phyloP scores from a whole-genome alignment of 2,888 invertebrate genomes.

The Caenorhabditis japonica region DNA sequence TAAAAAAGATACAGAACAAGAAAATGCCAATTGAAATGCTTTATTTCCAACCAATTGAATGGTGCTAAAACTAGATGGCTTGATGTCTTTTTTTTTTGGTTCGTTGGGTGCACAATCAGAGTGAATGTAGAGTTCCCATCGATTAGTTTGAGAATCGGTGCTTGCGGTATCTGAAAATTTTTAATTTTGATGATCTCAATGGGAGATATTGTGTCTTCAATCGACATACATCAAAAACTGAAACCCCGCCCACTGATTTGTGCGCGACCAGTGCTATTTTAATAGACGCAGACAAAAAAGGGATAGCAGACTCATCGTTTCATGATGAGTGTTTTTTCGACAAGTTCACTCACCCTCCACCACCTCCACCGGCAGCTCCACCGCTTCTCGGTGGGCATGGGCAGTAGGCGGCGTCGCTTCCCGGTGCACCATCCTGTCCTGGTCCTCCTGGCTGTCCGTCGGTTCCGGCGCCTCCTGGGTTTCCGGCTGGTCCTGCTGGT shows the following conservation, averaged over 20 bases:
- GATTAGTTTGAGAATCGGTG: constrained; percentile 54
- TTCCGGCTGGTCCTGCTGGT: constrained; percentile 61
- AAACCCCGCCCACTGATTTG: no score
- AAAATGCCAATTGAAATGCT: constrained; percentile 26
- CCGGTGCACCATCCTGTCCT: constrained; percentile 59
- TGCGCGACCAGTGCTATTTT: no score
- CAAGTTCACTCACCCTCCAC: constrained; percentile 23
- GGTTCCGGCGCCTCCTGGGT: constrained; percentile 57
- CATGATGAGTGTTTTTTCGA: no score
- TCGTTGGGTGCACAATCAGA: constrained; percentile 20
- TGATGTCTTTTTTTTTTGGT: constrained; percentile 14
- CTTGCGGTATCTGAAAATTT: constrained; percentile 38
- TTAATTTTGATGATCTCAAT: background rate
- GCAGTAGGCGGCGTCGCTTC: constrained; percentile 58
- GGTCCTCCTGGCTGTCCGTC: constrained; percentile 61
- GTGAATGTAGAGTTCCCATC: constrained; percentile 26
- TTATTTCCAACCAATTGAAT: constrained; percentile 36
- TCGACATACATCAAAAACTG: no score
- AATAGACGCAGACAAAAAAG: no score
- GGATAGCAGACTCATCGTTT: no score
- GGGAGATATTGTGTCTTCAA: background rate
- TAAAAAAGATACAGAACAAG: no score
- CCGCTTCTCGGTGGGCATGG: constrained; percentile 58
- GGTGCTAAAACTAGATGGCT: constrained; percentile 36
- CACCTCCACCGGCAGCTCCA: constrained; percentile 28